Evolutionary conservation across 2,797 vertebrate species (phyloP).

Genomic region (Trematocara caparti): DNA sequence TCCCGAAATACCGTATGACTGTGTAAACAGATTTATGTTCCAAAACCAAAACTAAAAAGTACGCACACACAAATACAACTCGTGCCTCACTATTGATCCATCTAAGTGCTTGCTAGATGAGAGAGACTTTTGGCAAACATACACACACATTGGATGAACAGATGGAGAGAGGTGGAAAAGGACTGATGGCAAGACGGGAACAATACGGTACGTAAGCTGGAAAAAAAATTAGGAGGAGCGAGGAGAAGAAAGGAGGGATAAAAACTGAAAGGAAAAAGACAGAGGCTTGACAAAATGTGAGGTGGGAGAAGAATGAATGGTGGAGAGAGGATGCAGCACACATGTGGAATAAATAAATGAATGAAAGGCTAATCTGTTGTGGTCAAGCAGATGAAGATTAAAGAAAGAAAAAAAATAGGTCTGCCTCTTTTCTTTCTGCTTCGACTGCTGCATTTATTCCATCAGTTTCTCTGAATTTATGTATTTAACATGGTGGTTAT

Average conservation of each 20-base stretch:
- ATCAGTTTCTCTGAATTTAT: neutral
- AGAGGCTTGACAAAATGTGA: neutral
- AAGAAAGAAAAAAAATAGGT: conserved; percentile 13
- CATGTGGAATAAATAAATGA: conserved; percentile 41
- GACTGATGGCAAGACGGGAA: neutral
- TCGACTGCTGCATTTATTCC: neutral
- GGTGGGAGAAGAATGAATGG: neutral
- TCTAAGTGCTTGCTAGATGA: conserved; percentile 69
- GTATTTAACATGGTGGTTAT: neutral
- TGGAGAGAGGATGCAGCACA: conserved; percentile 8
- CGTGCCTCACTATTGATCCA: conserved; percentile 67
- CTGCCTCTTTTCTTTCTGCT: neutral
- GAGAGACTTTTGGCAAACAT: conserved; percentile 73
- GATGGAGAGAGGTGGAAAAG: conserved; percentile 4
- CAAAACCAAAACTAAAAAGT: neutral
- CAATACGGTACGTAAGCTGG: neutral
- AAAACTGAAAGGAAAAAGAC: neutral
- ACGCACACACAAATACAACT: conserved; percentile 17
- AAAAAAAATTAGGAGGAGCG: neutral
- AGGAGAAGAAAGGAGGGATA: neutral
- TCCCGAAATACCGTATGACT: neutral
- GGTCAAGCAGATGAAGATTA: conserved; percentile 36
- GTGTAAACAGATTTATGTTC: conserved; percentile 1
- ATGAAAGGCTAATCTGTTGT: conserved; percentile 34
- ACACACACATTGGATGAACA: conserved; percentile 53